Evolutionary conservation across 2,888 invertebrate species (phyloP).

Genomic region (Drosophila prostipennis): DNA sequence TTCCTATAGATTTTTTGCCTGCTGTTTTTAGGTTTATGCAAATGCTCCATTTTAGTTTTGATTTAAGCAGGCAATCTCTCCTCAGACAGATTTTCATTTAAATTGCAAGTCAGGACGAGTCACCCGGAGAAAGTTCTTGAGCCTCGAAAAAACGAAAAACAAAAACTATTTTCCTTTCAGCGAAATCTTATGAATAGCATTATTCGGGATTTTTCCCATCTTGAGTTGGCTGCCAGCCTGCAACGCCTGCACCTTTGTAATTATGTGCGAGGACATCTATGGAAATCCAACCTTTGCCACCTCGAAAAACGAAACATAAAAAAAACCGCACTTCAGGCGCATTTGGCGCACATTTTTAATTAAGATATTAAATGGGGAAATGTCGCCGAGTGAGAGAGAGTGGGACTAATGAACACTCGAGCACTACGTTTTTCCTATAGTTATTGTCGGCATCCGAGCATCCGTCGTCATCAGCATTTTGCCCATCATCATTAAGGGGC

Average conservation of each 20-base stretch:
- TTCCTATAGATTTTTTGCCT: slow-evolving; percentile 36
- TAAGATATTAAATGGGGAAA: slow-evolving; percentile 74
- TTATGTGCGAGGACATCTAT: slow-evolving; percentile 69
- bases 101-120: slow-evolving; percentile 65
- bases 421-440: slow-evolving; percentile 42
- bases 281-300: slow-evolving; percentile 37
- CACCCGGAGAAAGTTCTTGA: slow-evolving; percentile 53
- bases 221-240: slow-evolving; percentile 19
- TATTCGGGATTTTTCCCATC: slow-evolving; percentile 59
- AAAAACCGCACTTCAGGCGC: slow-evolving; percentile 56
- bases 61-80: slow-evolving; percentile 28
- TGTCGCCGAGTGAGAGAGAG: slow-evolving; percentile 43
- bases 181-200: slow-evolving; percentile 77
- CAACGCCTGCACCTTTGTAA: slow-evolving; percentile 47
- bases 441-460: slow-evolving; percentile 52
- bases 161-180: slow-evolving; percentile 63
- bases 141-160: slow-evolving; percentile 15
- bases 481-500: slow-evolving; percentile 68
- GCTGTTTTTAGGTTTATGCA: slow-evolving; percentile 53
- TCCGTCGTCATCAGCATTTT: slow-evolving; percentile 12
- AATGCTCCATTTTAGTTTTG: slow-evolving; percentile 37
- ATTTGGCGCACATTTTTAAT: slow-evolving; percentile 68
- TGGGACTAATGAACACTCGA: slow-evolving; percentile 66
- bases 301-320: slow-evolving; percentile 12
- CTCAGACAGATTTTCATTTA: slow-evolving; percentile 73